phyloP scores from a whole-genome alignment of 2,888 invertebrate species.

The Stenodema calcarata region DNA sequence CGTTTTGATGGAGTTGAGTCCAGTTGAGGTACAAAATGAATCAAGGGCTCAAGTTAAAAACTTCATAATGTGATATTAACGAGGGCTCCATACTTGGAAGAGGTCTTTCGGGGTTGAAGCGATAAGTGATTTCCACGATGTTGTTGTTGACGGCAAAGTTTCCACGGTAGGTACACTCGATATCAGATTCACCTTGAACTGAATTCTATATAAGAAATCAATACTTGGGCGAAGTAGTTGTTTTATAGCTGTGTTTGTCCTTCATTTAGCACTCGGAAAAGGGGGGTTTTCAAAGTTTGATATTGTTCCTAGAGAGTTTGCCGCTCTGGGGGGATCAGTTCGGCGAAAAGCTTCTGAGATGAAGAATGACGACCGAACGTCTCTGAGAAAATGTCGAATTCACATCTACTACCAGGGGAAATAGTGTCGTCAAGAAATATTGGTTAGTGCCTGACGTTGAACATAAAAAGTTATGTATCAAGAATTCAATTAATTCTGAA shows the following conservation, averaged over 20 bases:
- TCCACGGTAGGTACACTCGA: not conserved
- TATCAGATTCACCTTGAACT: not conserved
- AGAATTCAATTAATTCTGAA: too few species aligned
- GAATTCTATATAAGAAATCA: not conserved
- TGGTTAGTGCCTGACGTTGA: too few species aligned
- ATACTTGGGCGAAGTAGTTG: not conserved
- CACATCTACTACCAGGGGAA: too few species aligned
- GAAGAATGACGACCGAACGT: too few species aligned
- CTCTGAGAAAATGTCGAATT: too few species aligned
- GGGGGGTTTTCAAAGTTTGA: not conserved
- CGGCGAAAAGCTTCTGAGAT: too few species aligned
- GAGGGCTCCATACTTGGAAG: not conserved
- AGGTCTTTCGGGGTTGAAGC: not conserved
- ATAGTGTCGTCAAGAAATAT: too few species aligned
- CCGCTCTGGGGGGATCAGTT: too few species aligned
- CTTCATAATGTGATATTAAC: not conserved
- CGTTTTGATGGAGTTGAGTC: too few species aligned
- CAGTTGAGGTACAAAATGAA: too few species aligned
- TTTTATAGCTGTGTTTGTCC: not conserved
- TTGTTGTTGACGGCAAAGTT: not conserved
- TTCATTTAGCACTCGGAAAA: not conserved
- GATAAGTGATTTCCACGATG: not conserved
- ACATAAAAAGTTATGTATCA: too few species aligned
- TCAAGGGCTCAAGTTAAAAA: not conserved
- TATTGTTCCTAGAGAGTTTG: too few species aligned